A percentile compares a stretch with the other conserved stretches of the same genome.
Conservation (phyloP, 2,888 invertebrate species). For the Meteorus cinctellus region DNA sequence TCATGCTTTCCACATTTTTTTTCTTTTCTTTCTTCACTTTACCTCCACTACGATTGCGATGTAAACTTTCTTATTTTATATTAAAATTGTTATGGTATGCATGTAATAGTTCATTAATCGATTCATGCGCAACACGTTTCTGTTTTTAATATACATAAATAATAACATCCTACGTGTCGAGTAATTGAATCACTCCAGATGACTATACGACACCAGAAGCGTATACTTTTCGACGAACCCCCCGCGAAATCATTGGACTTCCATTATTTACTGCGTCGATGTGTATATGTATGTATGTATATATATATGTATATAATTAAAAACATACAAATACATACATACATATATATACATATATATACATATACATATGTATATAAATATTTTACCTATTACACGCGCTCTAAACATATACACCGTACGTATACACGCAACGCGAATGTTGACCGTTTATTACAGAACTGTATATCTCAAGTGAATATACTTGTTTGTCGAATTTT, state of each 20-base stretch:
- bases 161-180: not conserved
- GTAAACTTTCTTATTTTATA: constrained; percentile 7
- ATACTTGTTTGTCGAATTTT: constrained; percentile 4
- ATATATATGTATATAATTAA: not conserved
- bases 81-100: constrained; percentile 35
- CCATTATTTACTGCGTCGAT: constrained; percentile 52
- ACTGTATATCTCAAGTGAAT: not conserved
- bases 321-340: not conserved
- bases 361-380: constrained; percentile 30
- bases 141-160: not conserved
- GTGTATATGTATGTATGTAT: constrained; percentile 35
- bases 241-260: constrained; percentile 57
- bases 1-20: constrained; percentile 5
- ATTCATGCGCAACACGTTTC: constrained; percentile 11
- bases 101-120: constrained; percentile 27
- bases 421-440: constrained; percentile 12
- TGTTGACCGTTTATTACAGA: constrained; percentile 1
- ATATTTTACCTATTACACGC: constrained; percentile 29
- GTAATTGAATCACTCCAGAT: constrained; percentile 12
- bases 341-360: not conserved
- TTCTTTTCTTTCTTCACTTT: constrained; percentile 36
- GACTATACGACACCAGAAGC: constrained; percentile 21
- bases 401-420: constrained; percentile 19
- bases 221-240: constrained; percentile 46
- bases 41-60: not conserved